Evolutionary conservation across 2,888 invertebrate species (phyloP).

Genomic region (Silvanus unidentatus): DNA sequence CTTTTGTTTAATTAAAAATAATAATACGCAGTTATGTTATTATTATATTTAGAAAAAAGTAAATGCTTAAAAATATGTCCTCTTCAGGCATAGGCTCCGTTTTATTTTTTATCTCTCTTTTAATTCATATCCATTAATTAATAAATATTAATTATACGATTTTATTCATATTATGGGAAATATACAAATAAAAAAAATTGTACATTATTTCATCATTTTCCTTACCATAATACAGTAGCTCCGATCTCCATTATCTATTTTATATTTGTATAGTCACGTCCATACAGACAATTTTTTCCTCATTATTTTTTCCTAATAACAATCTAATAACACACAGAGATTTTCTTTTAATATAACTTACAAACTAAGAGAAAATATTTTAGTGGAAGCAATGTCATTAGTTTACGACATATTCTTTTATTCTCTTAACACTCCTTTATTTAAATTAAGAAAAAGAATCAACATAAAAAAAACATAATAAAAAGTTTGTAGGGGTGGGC

Average conservation of each 20-base stretch:
- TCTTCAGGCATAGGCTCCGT: neutral
- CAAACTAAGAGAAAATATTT: constrained; percentile 20
- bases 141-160: neutral
- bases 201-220: constrained; percentile 2
- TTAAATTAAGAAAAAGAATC: neutral
- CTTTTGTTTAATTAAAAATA: neutral
- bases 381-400: constrained; percentile 22
- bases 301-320: constrained; percentile 24
- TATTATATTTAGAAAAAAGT: neutral
- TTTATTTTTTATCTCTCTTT: neutral
- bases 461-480: constrained; percentile 1
- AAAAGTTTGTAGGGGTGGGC: neutral
- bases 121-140: neutral
- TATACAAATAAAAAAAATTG: neutral
- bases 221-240: constrained; percentile 21
- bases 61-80: neutral
- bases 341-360: constrained; percentile 17
- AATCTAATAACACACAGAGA: constrained; percentile 23
- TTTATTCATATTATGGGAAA: neutral
- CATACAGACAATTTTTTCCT: constrained; percentile 13
- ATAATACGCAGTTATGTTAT: neutral
- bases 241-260: constrained; percentile 18
- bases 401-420: constrained; percentile 3
- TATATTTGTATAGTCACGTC: constrained; percentile 11
- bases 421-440: too few species aligned